These are phyloP conservation scores for Girardia tigrina DNA, from an alignment of 2,888 invertebrate species.

Conservation along the genomic window DNA sequence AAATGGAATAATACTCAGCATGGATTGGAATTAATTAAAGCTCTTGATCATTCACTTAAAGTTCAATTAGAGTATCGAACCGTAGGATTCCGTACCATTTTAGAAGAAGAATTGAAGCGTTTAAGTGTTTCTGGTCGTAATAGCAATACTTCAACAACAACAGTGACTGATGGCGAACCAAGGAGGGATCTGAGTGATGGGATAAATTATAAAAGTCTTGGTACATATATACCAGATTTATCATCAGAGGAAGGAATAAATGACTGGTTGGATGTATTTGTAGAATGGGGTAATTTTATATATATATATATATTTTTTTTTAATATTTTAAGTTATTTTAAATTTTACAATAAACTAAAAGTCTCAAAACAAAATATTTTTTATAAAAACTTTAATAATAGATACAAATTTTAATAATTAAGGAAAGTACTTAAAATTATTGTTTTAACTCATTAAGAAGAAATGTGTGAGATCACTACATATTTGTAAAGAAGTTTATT, in stretches of 20 bases:
- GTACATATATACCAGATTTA: background rate
- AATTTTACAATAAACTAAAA: no score
- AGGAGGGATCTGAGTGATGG: background rate
- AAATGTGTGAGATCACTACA: no score
- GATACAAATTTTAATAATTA: no score
- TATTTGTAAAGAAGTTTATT: no score
- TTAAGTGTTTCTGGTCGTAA: background rate
- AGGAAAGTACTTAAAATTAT: no score
- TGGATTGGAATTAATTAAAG: background rate
- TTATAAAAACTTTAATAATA: no score
- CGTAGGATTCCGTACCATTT: background rate
- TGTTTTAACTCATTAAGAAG: no score
- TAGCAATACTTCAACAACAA: background rate
- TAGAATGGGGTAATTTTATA: background rate
- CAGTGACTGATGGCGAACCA: background rate
- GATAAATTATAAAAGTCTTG: background rate
- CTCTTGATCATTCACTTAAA: background rate
- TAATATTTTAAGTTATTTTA: no score
- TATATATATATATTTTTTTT: background rate
- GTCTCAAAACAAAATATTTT: no score
- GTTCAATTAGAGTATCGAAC: slow-evolving; percentile 23
- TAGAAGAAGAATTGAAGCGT: background rate
- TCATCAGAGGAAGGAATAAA: background rate
- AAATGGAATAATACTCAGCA: slow-evolving; percentile 17
- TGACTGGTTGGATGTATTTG: background rate